These are phyloP conservation scores for Musca vetustissima DNA, from an alignment of 1,140 invertebrate genomes.

Conservation along the genomic window DNA sequence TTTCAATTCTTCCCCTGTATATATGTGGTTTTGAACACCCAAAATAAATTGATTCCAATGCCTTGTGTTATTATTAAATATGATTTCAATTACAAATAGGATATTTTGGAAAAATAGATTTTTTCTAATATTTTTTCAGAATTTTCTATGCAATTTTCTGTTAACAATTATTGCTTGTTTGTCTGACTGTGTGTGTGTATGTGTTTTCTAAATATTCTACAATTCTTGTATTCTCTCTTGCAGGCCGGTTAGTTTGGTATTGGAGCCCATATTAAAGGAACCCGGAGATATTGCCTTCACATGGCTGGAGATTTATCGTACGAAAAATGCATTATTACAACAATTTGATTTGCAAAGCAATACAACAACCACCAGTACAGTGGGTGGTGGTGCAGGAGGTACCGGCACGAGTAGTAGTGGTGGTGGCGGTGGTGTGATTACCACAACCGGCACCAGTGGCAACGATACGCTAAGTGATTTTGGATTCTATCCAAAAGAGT, in stretches of 20 bases:
- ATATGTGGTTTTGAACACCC: too few relatives aligned
- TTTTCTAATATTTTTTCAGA: too few relatives aligned
- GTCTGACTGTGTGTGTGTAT: too few relatives aligned
- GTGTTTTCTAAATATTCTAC: neutral
- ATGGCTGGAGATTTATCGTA: conserved; percentile 73
- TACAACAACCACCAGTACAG: conserved; percentile 42
- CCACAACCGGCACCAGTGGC: conserved; percentile 30
- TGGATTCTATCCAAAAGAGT: conserved; percentile 55
- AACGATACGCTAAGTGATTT: conserved; percentile 61
- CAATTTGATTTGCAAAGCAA: conserved; percentile 61
- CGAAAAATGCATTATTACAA: conserved; percentile 64
- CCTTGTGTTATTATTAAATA: too few relatives aligned
- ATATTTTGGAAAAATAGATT: too few relatives aligned
- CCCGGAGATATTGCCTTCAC: conserved; percentile 68
- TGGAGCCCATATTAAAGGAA: conserved; percentile 73
- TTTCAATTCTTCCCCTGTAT: too few relatives aligned
- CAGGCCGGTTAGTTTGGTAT: conserved; percentile 61
- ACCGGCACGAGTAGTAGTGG: conserved; percentile 42
- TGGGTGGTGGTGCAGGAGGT: conserved; percentile 32
- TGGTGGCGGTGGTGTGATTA: conserved; percentile 28
- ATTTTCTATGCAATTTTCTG: too few relatives aligned
- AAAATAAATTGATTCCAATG: too few relatives aligned
- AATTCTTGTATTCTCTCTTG: too few relatives aligned
- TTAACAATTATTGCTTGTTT: too few relatives aligned
- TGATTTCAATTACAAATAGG: too few relatives aligned